A percentile compares a stretch with the other conserved stretches of the same genome.
These are phyloP conservation scores for Pinctada fucata DNA, from an alignment of 2,888 invertebrate species.

Conservation along the genomic window DNA sequence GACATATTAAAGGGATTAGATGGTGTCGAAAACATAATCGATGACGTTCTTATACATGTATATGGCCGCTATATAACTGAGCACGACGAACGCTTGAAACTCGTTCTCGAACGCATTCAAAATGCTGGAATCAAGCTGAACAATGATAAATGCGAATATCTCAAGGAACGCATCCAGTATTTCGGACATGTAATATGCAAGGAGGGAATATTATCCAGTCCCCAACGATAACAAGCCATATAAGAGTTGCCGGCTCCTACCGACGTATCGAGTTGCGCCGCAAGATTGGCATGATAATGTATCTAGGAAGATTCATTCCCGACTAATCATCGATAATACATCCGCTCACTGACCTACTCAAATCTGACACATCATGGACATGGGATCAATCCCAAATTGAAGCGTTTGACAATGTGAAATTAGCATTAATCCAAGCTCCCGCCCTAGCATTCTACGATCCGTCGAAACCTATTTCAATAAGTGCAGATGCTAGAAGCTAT, in stretches of 20 bases:
- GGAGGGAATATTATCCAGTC: slow-evolving; percentile 10
- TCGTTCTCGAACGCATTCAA: slow-evolving; percentile 26
- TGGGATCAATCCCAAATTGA: slow-evolving; percentile 21
- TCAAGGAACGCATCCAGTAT: slow-evolving; percentile 7
- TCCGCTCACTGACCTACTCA: slow-evolving; percentile 18
- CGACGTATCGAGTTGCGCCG: neutral
- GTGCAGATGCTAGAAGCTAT: slow-evolving; percentile 8
- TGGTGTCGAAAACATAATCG: slow-evolving; percentile 40
- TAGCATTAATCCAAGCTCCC: slow-evolving; percentile 15
- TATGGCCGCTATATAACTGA: slow-evolving; percentile 31
- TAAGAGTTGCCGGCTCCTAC: slow-evolving; percentile 6
- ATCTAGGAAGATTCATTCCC: slow-evolving; percentile 18
- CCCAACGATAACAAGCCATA: slow-evolving; percentile 5
- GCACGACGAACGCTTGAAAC: slow-evolving; percentile 41
- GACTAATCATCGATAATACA: slow-evolving; percentile 10
- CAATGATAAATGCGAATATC: slow-evolving; percentile 40
- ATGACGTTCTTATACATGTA: slow-evolving; percentile 48
- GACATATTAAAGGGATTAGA: slow-evolving; percentile 36
- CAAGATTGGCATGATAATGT: slow-evolving; percentile 21
- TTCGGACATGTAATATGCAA: slow-evolving; percentile 8
- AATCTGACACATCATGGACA: slow-evolving; percentile 1
- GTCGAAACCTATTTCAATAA: slow-evolving; percentile 18
- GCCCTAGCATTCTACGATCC: slow-evolving; percentile 16
- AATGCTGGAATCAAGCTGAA: slow-evolving; percentile 43
- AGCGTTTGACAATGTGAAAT: slow-evolving; percentile 6